phyloP scores from a whole-genome alignment of 2,888 invertebrate genomes.

The Thelaira solivaga region DNA sequence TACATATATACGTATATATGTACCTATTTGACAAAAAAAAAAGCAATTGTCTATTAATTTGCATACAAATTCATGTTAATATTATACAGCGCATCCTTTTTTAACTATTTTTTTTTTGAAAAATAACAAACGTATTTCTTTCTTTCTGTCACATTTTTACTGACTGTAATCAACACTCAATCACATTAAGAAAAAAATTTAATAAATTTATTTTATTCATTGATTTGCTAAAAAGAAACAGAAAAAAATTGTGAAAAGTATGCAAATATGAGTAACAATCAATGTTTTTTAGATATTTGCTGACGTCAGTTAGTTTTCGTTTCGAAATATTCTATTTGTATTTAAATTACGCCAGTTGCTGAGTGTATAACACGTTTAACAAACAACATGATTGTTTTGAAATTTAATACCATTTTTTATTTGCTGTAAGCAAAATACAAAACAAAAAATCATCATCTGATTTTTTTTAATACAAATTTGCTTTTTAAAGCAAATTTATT shows the following conservation, averaged over 20 bases:
- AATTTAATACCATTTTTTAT: conserved; percentile 66
- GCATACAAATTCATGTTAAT: not conserved
- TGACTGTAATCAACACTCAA: conserved; percentile 2
- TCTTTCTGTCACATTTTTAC: no score
- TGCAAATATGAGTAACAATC: conserved; percentile 50
- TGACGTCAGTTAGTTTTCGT: conserved; percentile 65
- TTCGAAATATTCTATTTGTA: conserved; percentile 17
- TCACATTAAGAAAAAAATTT: not conserved
- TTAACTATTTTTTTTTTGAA: not conserved
- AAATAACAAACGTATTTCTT: not conserved
- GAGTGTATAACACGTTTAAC: not conserved
- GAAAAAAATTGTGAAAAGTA: not conserved
- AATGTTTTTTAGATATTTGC: conserved; percentile 36
- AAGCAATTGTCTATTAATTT: not conserved
- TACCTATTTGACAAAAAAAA: not conserved
- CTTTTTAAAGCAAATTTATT: no score
- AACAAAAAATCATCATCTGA: no score
- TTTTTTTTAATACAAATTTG: no score
- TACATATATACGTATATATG: not conserved
- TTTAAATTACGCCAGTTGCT: not conserved
- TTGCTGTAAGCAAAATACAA: no score
- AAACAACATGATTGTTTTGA: conserved; percentile 32
- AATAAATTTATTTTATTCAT: conserved; percentile 34
- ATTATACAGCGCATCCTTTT: conserved; percentile 8
- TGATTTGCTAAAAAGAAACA: not conserved